Conservation (phyloP, 2,113 vertebrate genomes). For the Collichthys lucidus region DNA sequence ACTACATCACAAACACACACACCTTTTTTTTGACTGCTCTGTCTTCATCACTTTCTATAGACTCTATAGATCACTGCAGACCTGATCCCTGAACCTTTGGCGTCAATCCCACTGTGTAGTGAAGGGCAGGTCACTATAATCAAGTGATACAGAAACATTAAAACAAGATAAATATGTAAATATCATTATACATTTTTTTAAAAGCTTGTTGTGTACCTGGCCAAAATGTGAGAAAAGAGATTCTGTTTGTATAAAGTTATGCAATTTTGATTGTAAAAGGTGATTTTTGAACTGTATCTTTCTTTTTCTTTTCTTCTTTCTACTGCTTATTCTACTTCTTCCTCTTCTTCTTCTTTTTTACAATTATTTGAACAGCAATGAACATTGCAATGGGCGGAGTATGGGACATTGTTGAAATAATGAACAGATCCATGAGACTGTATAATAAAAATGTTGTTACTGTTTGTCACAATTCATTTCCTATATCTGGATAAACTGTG, state of each 20-base stretch:
- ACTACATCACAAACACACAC: conserved; percentile 1
- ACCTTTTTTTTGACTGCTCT: neutral
- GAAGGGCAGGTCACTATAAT: conserved; percentile 53
- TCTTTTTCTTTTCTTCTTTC: conserved; percentile 10
- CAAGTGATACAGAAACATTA: neutral
- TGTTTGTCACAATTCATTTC: neutral
- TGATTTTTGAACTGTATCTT: conserved; percentile 26
- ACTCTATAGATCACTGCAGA: neutral
- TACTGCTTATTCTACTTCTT: neutral
- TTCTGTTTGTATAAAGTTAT: conserved; percentile 36
- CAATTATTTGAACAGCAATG: conserved; percentile 1
- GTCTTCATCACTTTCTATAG: conserved; percentile 9
- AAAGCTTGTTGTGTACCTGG: conserved; percentile 10
- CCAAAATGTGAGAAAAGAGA: conserved; percentile 43
- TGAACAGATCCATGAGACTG: neutral
- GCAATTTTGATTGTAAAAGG: conserved; percentile 16
- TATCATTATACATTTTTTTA: neutral
- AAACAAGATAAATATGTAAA: neutral
- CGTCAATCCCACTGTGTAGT: conserved; percentile 37
- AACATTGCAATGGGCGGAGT: neutral
- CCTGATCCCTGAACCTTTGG: conserved; percentile 44
- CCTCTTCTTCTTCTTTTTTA: conserved; percentile 11
- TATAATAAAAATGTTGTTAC: conserved; percentile 59
- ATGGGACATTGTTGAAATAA: neutral
- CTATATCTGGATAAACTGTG: neutral